Evolutionary conservation across 2,888 invertebrate species (phyloP).

Genomic region (Acrobeloides nanus): DNA sequence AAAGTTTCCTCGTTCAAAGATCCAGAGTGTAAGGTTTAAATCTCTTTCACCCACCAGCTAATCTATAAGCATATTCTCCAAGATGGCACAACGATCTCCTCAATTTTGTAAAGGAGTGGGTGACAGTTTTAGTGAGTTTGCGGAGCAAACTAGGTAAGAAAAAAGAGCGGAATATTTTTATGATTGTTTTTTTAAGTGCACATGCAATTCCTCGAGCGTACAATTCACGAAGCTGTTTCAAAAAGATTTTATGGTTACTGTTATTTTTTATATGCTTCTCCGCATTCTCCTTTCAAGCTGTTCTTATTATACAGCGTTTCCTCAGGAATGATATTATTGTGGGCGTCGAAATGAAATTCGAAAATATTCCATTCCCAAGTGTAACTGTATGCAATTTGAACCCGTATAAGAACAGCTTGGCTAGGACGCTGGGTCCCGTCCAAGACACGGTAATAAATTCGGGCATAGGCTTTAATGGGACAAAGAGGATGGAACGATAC

Average conservation of each 20-base stretch:
- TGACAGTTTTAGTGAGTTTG: slow-evolving; percentile 35
- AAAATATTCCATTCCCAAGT: slow-evolving; percentile 48
- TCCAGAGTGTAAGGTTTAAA: too few species aligned
- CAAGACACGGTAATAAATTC: slow-evolving; percentile 36
- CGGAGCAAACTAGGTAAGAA: slow-evolving; percentile 41
- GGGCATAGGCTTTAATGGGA: slow-evolving; percentile 1
- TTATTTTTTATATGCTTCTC: slow-evolving; percentile 42
- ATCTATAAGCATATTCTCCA: too few species aligned
- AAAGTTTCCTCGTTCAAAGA: too few species aligned
- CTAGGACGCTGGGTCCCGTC: slow-evolving; percentile 34
- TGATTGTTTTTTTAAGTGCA: slow-evolving; percentile 31
- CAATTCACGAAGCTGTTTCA: slow-evolving; percentile 31
- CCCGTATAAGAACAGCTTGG: slow-evolving; percentile 50
- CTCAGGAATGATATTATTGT: slow-evolving; percentile 51
- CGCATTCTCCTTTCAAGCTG: slow-evolving; percentile 45
- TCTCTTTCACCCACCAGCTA: too few species aligned
- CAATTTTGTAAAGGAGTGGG: slow-evolving; percentile 14
- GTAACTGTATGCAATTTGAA: slow-evolving; percentile 51
- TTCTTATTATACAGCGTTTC: slow-evolving; percentile 42
- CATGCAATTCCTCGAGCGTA: slow-evolving; percentile 51
- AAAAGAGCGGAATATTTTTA: too few species aligned
- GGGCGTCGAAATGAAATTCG: slow-evolving; percentile 51
- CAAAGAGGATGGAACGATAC: too few species aligned
- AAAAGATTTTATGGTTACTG: slow-evolving; percentile 38
- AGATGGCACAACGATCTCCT: too few species aligned